Percentiles rank a stretch among this genome's conserved stretches.
Conservation (phyloP, 2,888 invertebrate genomes). For the Pseudanteris insignis region DNA sequence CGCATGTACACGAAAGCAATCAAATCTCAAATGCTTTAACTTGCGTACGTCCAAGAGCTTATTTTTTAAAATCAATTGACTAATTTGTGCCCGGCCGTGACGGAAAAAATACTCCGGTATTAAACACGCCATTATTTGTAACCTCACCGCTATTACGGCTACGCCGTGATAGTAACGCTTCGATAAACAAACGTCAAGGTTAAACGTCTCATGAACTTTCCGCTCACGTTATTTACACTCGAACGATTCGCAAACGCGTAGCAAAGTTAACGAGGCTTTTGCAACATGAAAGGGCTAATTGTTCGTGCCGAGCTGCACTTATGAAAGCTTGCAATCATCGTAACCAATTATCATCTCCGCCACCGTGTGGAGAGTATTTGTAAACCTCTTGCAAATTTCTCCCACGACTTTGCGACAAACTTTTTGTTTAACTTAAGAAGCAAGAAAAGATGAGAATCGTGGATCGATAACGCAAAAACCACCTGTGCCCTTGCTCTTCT, state of each 20-base stretch:
- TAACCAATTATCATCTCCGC: constrained; percentile 7
- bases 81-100: no score
- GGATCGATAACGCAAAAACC: constrained; percentile 14
- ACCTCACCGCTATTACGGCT: constrained; percentile 1
- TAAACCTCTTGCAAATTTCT: background rate
- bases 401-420: constrained; percentile 8
- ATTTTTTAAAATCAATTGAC: no score
- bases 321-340: constrained; percentile 7
- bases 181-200: constrained; percentile 9
- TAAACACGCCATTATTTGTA: constrained; percentile 7
- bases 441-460: background rate
- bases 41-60: no score
- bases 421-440: constrained; percentile 2
- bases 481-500: no score
- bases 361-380: background rate
- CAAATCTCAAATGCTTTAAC: no score
- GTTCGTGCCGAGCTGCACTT: constrained; percentile 12
- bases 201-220: constrained; percentile 7
- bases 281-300: constrained; percentile 29
- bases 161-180: constrained; percentile 8
- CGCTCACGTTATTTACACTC: constrained; percentile 14
- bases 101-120: background rate
- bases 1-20: no score
- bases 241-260: constrained; percentile 21
- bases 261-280: constrained; percentile 15